Evolutionary conservation across 2,113 vertebrate species (phyloP).

Genomic region (Myrmophylax atrothorax): DNA sequence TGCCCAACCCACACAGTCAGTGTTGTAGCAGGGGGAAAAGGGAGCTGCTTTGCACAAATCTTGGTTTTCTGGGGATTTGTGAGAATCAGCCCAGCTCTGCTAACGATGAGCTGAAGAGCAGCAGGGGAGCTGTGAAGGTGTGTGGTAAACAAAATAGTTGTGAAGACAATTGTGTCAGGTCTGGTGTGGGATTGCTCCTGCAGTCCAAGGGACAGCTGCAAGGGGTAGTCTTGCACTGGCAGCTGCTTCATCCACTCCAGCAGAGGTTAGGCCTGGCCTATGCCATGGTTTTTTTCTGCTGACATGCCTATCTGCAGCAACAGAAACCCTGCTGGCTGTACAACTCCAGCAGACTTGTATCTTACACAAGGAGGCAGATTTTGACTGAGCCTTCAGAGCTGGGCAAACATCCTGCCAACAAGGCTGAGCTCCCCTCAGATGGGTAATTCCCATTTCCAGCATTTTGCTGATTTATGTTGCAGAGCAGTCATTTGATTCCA

Average conservation of each 20-base stretch:
- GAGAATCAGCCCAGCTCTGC: not conserved
- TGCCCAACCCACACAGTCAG: not conserved
- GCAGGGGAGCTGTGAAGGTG: not conserved
- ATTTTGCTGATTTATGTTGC: not conserved
- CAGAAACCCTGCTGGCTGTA: not conserved
- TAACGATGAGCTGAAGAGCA: not conserved
- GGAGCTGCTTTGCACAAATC: not conserved
- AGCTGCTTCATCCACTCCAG: not conserved
- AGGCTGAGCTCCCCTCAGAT: not conserved
- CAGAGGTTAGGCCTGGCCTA: not conserved
- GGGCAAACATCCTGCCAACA: not conserved
- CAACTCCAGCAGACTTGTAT: not conserved
- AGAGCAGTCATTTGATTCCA: not conserved
- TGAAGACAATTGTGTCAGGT: not conserved
- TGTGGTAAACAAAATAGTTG: fast-evolving
- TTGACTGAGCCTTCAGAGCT: not conserved
- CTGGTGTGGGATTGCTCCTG: not conserved
- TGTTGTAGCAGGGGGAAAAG: not conserved
- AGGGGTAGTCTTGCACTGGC: not conserved
- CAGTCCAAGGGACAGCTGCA: not conserved
- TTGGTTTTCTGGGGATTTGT: not conserved
- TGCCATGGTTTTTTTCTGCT: not conserved
- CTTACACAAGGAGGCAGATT: not conserved
- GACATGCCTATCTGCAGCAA: not conserved
- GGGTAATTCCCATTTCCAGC: not conserved